phyloP scores from a whole-genome alignment of 2,888 invertebrate species.

The Aporophyla nigra region DNA sequence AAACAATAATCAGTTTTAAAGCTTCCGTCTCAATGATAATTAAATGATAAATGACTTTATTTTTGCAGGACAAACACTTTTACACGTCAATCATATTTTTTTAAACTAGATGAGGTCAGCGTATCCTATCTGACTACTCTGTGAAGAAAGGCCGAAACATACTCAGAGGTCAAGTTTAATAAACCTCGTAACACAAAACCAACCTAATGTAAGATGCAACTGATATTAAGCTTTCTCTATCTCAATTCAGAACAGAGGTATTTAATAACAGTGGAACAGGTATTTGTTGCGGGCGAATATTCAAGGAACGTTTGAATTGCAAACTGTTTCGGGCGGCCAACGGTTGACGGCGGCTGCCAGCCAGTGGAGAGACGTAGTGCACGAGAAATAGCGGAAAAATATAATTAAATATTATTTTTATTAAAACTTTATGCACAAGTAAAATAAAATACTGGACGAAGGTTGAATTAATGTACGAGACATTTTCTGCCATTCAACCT shows the following conservation, averaged over 20 bases:
- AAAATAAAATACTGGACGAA: too few relatives aligned
- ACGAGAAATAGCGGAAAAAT: conserved; percentile 43
- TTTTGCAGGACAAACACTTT: too few relatives aligned
- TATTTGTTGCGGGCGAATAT: conserved; percentile 56
- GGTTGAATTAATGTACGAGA: too few relatives aligned
- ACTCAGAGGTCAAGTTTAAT: not conserved
- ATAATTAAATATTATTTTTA: not conserved
- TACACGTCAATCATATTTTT: too few relatives aligned
- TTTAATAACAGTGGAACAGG: conserved; percentile 54
- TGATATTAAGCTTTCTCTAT: conserved; percentile 20
- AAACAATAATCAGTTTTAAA: not conserved
- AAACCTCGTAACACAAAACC: not conserved
- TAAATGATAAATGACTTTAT: too few relatives aligned
- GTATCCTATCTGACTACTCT: too few relatives aligned
- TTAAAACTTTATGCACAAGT: too few relatives aligned
- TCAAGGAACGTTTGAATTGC: conserved; percentile 63
- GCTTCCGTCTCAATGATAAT: not conserved
- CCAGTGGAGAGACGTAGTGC: not conserved
- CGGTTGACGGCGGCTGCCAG: conserved; percentile 26
- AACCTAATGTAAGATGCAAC: not conserved
- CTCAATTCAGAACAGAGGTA: conserved; percentile 43
- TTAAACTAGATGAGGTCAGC: too few relatives aligned
- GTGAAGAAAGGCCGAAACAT: too few relatives aligned
- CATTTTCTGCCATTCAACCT: too few relatives aligned
- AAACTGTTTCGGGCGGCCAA: conserved; percentile 53